Evolutionary conservation across 2,113 vertebrate genomes (phyloP).

Genomic region (Scatophagus argus): DNA sequence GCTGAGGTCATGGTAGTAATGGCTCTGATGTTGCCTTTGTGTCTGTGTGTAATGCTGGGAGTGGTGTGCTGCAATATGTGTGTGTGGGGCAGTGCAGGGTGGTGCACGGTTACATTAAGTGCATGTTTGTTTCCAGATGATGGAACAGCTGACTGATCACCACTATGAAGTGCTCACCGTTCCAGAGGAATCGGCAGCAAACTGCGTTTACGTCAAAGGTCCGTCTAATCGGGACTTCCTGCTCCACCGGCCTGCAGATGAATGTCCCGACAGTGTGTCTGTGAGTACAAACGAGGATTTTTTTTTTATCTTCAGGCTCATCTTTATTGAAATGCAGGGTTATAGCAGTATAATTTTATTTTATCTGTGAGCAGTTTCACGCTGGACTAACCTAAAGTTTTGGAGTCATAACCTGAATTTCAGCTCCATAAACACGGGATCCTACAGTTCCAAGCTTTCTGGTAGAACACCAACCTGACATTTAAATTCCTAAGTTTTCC

Average conservation of each 20-base stretch:
- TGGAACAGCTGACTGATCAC: constrained; percentile 92
- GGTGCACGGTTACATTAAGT: background rate
- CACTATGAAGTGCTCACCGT: constrained; percentile 91
- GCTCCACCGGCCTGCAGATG: constrained; percentile 88
- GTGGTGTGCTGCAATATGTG: background rate
- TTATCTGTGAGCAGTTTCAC: background rate
- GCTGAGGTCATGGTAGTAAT: constrained; percentile 39
- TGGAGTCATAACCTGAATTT: background rate
- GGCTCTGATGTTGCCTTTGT: background rate
- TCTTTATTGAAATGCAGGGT: constrained; percentile 8
- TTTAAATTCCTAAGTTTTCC: background rate
- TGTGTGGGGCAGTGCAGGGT: background rate
- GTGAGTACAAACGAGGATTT: constrained; percentile 68
- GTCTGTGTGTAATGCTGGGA: constrained; percentile 33
- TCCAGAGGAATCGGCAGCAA: constrained; percentile 88
- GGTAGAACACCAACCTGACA: too few species aligned
- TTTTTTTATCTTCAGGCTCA: background rate
- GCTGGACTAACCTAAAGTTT: background rate
- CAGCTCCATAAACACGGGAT: background rate
- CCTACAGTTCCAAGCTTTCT: background rate
- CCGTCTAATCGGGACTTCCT: constrained; percentile 86
- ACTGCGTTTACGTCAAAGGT: constrained; percentile 89
- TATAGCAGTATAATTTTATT: background rate
- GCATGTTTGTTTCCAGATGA: constrained; percentile 81
- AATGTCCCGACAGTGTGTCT: constrained; percentile 87